A percentile compares a stretch with the other conserved stretches of the same genome.
These are phyloP conservation scores for Phyllostomus hastatus DNA, from an alignment of 2,113 vertebrate species.

Conservation along the genomic window DNA sequence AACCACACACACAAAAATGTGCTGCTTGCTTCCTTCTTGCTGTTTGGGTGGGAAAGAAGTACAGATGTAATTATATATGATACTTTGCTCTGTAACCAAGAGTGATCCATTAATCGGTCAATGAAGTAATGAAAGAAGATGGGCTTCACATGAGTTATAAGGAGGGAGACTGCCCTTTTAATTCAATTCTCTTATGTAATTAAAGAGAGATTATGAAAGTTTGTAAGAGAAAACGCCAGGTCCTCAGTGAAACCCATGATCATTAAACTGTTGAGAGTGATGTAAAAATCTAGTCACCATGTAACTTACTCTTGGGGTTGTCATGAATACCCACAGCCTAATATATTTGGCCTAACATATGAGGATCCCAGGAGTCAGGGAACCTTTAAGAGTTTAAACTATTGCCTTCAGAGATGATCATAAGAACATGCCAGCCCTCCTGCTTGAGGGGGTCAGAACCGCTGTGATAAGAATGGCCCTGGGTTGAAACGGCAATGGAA, in stretches of 20 bases:
- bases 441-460: not conserved
- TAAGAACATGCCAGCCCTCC: not conserved
- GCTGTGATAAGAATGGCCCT: not conserved
- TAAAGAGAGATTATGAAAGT: not conserved
- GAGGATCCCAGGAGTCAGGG: not conserved
- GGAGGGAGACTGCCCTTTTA: not conserved
- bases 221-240: not conserved
- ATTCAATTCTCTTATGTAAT: constrained; percentile 23
- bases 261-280: not conserved
- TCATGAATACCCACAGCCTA: not conserved
- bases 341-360: not conserved
- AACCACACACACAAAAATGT: not conserved
- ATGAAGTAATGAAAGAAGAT: not conserved
- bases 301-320: not conserved
- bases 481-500: not conserved
- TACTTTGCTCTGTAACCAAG: not conserved
- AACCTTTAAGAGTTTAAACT: not conserved
- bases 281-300: not conserved
- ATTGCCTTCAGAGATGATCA: not conserved
- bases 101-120: not conserved
- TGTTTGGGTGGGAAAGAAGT: not conserved
- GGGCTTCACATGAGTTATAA: not conserved
- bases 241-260: not conserved
- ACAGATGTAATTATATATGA: not conserved
- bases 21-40: not conserved